Base-by-base conservation (phyloP, 1,140 invertebrate genomes). In the Hydropsyche tenuis region DNA sequence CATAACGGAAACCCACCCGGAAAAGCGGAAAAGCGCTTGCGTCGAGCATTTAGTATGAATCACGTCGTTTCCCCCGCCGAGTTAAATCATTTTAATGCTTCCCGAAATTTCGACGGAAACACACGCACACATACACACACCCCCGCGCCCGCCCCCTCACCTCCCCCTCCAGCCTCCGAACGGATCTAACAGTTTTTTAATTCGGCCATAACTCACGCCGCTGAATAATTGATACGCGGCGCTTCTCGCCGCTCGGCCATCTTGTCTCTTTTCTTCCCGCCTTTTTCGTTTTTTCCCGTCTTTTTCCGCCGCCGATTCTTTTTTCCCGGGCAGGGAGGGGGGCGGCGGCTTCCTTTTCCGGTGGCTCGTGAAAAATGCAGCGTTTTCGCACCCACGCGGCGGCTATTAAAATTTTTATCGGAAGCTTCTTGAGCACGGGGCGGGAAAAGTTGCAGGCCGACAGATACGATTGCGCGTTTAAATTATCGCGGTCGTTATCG, bases 131-230 rank as follows among this genome's bases (percentile, higher is more conserved):
- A 51, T 51, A n/a, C 48, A 51, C 48, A 5, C 48, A 51, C 48
- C 4, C 48, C 56, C 37, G n/a, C 4, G 63, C 14, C 25, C 14
- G 46, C 23, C 65, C 20, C 30, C 53, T 16, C 43, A 37, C 48
- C 37, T 27, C 81, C 80, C 45, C 14, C 45, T 16, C 45, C 45
- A 12, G n/a, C 14, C 45, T 48, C 16, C 3, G 82, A 83, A 81
- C 81, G 81, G 82, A 81, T 84, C 82, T 85, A 85, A 85, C 84
- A 85, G 84, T 85, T 85, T 85, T 85, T 85, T 85, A 85, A 85
- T 85, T 85, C 82, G 84, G 83, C 84, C 84, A 85, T 85, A 85
- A 85, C 84, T 85, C 84, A 85, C 79, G 80, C 79, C 79, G 78
- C 82, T 85, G 84, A 85, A 85, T 85, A 85, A 85, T 85, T 85